A percentile compares a stretch with the other conserved stretches of the same genome.
phyloP scores from a whole-genome alignment of 2,888 invertebrate genomes.

The Selenia dentaria region DNA sequence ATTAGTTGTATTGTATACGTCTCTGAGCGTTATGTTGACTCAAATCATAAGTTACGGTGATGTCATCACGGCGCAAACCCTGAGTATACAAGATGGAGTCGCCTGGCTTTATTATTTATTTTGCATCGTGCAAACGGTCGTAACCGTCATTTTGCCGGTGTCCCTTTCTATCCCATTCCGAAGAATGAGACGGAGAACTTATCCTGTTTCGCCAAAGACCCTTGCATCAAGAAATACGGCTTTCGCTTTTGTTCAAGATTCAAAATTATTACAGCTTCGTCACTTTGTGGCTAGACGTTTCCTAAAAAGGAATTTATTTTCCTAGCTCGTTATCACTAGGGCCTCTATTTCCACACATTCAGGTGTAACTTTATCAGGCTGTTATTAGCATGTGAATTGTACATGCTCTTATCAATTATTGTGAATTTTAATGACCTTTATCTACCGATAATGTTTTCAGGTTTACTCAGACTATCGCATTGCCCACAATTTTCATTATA shows the following conservation, averaged over 20 bases:
- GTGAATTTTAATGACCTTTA: conserved; percentile 28
- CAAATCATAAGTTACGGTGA: conserved; percentile 77
- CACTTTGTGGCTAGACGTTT: conserved; percentile 1
- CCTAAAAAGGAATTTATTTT: conserved; percentile 1
- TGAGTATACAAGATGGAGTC: conserved; percentile 63
- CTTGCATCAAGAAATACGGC: conserved; percentile 30
- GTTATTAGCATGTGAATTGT: conserved; percentile 13
- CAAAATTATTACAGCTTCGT: conserved; percentile 23
- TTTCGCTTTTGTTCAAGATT: conserved; percentile 56
- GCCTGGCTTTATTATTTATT: conserved; percentile 73
- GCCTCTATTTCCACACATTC: conserved; percentile 16
- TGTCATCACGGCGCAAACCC: conserved; percentile 69
- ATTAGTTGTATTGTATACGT: conserved; percentile 47
- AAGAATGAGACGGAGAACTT: conserved; percentile 54
- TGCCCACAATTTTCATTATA: neutral
- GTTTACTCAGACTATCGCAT: conserved; percentile 1
- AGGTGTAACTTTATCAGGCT: conserved; percentile 10
- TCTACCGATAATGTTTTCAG: conserved; percentile 21
- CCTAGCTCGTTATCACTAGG: conserved; percentile 10
- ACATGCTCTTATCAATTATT: conserved; percentile 22
- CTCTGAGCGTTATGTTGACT: conserved; percentile 61
- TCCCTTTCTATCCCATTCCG: conserved; percentile 55
- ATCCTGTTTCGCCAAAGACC: conserved; percentile 64
- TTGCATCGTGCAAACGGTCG: conserved; percentile 69
- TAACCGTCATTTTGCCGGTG: conserved; percentile 70